These are phyloP conservation scores for Sylvicola cinctus DNA, from an alignment of 2,888 invertebrate genomes.

Conservation along the genomic window DNA sequence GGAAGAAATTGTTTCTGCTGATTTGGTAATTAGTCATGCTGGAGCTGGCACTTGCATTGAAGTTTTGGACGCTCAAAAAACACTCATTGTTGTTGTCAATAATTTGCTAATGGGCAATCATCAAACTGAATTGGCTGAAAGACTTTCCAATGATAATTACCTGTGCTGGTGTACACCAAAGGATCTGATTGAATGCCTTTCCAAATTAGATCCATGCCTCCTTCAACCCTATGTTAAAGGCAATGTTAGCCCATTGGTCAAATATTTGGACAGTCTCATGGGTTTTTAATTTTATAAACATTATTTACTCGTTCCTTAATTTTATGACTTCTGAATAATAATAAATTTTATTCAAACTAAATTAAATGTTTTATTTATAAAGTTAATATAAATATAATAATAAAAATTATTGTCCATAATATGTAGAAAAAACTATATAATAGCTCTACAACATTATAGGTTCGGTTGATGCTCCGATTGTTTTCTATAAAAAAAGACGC, in stretches of 20 bases:
- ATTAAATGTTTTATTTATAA: no score
- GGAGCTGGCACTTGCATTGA: constrained; percentile 92
- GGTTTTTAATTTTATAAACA: constrained; percentile 23
- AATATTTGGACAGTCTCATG: constrained; percentile 39
- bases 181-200: constrained; percentile 34
- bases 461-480: no score
- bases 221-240: constrained; percentile 40
- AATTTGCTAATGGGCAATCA: constrained; percentile 88
- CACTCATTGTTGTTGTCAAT: constrained; percentile 79
- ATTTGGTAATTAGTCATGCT: constrained; percentile 85
- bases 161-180: constrained; percentile 54
- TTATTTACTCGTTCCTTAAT: no score
- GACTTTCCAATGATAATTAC: constrained; percentile 51
- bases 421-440: no score
- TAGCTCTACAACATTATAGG: no score
- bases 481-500: no score
- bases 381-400: no score
- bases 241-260: constrained; percentile 33
- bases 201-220: constrained; percentile 33
- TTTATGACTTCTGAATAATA: no score
- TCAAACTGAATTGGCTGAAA: constrained; percentile 76
- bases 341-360: no score
- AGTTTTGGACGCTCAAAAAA: constrained; percentile 53
- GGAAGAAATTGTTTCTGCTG: constrained; percentile 48
- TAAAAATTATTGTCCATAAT: no score